phyloP scores from a whole-genome alignment of 2,113 vertebrate species.

The Naja naja region DNA sequence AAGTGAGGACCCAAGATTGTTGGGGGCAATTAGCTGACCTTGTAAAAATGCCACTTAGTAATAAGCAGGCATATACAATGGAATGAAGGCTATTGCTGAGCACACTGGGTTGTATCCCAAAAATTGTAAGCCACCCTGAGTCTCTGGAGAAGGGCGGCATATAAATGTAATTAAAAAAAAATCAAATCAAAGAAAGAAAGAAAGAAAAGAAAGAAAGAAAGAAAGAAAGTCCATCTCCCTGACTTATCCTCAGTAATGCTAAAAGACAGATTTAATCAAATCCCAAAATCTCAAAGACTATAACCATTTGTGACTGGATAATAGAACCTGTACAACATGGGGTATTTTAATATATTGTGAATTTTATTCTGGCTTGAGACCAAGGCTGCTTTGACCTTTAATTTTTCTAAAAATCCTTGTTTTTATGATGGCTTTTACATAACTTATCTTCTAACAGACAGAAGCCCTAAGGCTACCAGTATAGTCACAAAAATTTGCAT shows the following conservation, averaged over 20 bases:
- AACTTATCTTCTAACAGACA: not conserved
- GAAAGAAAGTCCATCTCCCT: not conserved
- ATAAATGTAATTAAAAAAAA: no score
- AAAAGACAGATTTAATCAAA: not conserved
- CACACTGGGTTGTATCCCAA: no score
- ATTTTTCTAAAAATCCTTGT: not conserved
- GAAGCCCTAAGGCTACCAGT: not conserved
- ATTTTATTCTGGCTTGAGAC: not conserved
- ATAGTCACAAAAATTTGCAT: not conserved
- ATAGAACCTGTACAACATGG: not conserved
- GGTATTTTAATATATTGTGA: not conserved
- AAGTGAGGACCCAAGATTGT: no score
- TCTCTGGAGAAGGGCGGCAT: no score
- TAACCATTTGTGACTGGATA: not conserved
- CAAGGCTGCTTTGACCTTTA: not conserved
- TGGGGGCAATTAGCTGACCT: no score
- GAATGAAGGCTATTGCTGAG: no score
- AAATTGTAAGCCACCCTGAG: no score
- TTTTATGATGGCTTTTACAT: not conserved
- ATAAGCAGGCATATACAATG: no score
- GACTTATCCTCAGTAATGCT: not conserved
- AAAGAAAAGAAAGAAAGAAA: no score
- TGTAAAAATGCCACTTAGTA: no score
- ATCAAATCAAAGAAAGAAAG: no score
- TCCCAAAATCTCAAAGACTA: not conserved